These are phyloP conservation scores for Ganaspis brasiliensis DNA, from an alignment of 2,888 invertebrate genomes.

Conservation along the genomic window DNA sequence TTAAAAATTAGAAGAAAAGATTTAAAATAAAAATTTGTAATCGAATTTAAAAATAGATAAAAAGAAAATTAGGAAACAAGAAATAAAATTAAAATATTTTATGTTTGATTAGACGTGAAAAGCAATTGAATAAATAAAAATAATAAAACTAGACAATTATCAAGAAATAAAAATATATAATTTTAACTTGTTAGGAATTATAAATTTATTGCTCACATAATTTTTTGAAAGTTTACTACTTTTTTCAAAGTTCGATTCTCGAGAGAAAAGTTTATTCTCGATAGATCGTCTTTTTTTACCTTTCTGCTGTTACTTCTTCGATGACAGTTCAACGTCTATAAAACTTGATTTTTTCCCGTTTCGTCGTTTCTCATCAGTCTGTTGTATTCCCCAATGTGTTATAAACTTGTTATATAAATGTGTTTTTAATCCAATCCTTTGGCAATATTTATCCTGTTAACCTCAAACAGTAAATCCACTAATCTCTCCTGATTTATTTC, in stretches of 20 bases:
- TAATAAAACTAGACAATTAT: too few species aligned
- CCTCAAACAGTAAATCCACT: neutral
- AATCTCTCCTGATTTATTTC: neutral
- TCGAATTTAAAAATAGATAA: too few species aligned
- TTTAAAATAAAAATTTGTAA: too few species aligned
- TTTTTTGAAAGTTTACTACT: slow-evolving; percentile 12
- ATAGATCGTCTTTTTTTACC: neutral
- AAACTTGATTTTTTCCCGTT: slow-evolving; percentile 47
- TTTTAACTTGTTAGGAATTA: neutral
- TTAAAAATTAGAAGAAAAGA: too few species aligned
- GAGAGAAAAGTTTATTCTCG: slow-evolving; percentile 7
- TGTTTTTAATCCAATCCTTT: slow-evolving; percentile 5
- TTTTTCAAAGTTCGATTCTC: slow-evolving; percentile 18
- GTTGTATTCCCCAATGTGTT: slow-evolving; percentile 44
- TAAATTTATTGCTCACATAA: slow-evolving; percentile 15
- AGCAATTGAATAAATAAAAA: too few species aligned
- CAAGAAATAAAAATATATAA: neutral
- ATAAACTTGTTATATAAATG: too few species aligned
- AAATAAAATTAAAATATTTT: too few species aligned
- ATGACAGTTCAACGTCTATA: slow-evolving; percentile 51
- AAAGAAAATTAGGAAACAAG: too few species aligned
- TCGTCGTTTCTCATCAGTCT: slow-evolving; percentile 11
- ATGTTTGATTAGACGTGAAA: too few species aligned
- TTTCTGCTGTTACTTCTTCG: slow-evolving; percentile 1
- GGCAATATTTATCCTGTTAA: neutral